Conservation (phyloP, 2,888 invertebrate genomes). For the Folsomia candida region DNA sequence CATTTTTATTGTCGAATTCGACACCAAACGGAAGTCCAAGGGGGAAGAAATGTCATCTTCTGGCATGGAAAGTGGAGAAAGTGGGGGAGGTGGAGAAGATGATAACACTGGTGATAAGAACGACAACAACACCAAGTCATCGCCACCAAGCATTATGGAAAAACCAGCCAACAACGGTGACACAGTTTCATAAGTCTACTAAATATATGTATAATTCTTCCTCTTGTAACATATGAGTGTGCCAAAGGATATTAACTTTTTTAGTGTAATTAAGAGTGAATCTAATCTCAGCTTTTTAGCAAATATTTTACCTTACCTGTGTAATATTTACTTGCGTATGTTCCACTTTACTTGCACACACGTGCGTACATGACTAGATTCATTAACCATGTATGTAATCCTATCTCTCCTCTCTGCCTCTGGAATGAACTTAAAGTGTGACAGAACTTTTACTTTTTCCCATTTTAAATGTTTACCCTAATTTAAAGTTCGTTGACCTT, state of each 20-base stretch:
- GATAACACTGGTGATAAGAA: background rate
- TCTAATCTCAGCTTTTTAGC: background rate
- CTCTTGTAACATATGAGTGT: background rate
- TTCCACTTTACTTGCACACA: no score
- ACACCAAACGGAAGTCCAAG: slow-evolving; percentile 30
- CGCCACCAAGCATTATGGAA: background rate
- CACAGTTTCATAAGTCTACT: background rate
- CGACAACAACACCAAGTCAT: background rate
- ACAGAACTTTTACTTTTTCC: background rate
- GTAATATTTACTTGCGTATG: no score
- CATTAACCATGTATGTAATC: background rate
- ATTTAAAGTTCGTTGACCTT: background rate
- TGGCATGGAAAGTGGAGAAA: background rate
- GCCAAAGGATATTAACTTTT: background rate
- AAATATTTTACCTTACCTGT: no score
- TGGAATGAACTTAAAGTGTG: no score
- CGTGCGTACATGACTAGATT: background rate
- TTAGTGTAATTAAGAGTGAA: background rate
- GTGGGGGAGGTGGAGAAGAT: background rate
- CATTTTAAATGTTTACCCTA: background rate
- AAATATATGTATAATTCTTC: background rate
- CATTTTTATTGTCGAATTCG: slow-evolving; percentile 46
- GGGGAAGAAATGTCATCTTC: background rate
- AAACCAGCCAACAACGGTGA: background rate
- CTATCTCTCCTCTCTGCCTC: background rate